These are phyloP conservation scores for Heteractis magnifica DNA, from an alignment of 92 coral and sea anemone species.

Conservation along the genomic window DNA sequence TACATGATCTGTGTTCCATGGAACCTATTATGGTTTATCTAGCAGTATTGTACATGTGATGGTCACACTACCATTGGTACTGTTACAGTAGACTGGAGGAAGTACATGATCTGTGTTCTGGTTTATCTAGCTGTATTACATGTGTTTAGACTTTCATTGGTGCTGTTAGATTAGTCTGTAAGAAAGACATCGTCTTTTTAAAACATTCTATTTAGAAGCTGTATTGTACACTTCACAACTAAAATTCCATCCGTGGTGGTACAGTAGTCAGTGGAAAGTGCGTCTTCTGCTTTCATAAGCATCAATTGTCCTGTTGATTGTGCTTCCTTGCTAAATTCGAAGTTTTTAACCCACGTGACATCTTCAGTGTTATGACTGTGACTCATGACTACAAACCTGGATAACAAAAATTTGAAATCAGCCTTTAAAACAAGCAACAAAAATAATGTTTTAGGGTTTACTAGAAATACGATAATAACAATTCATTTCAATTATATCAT, in stretches of 20 bases:
- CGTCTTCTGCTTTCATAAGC: not conserved
- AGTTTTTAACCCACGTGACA: not conserved
- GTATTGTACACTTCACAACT: not conserved
- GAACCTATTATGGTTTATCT: not conserved
- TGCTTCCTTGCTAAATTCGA: not conserved
- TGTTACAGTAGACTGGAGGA: no score
- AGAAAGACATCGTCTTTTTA: not conserved
- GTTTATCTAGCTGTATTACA: not conserved
- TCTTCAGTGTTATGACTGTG: not conserved
- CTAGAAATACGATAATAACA: not conserved
- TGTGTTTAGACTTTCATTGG: not conserved
- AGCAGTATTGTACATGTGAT: no score
- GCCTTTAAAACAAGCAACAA: not conserved
- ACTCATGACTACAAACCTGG: not conserved
- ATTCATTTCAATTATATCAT: no score
- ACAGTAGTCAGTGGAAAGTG: not conserved
- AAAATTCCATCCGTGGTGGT: not conserved
- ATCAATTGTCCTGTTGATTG: not conserved
- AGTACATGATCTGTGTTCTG: not conserved
- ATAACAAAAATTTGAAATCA: not conserved
- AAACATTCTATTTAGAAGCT: not conserved
- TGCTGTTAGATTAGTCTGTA: not conserved
- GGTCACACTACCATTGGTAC: no score
- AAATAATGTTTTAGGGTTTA: no score
- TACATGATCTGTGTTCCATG: not conserved